Base-by-base conservation (phyloP, 2,888 invertebrate genomes). In the Gymnoscelis rufifasciata region DNA sequence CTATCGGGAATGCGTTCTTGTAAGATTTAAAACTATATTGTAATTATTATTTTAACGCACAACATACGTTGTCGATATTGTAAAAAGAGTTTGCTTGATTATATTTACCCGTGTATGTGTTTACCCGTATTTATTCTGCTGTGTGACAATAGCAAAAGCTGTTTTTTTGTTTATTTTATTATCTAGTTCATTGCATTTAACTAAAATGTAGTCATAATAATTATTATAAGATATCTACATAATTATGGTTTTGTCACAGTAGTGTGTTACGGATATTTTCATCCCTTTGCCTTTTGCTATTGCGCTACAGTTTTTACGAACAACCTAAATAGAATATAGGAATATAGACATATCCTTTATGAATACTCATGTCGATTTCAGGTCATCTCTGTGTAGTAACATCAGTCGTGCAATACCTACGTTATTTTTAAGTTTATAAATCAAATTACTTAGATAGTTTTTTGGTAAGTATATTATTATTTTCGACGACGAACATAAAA, bases 361-460 rank as follows among this genome's bases (percentile, higher is more conserved):
- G 74, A 88, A 88, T 88, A 88, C 88, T 88, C 88, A 88, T 74
- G 71, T 70, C 74, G 68, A 77, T 72, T 81, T 80, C 82, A 81
- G 74, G 74, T 69, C 78, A 78, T 77, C 69, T 75, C 40, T 38
- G 28, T 63, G 66, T 78, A n/a, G n/a, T n/a, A 78, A 83, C 77
- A 79, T 78, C 87, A 78, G 83, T 79, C 75, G 88, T 88, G 88
- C 87, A 88, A 88, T 86, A 86, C 75, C 78, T 80, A 71, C 73
- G 74, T 81, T 14, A 33, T 33, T 14, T 13, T 31, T 14, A 15
- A 14, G 79, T 28, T 41, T 35, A 29, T 28, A 42, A 36, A 37
- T 80, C 77, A 80, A 76, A 74, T 78, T 77, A 82, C 81, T 86
- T 86, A 87, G 83, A 76, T 87, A 86, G 83, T 75, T 82, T 68